Conservation (phyloP, 2,113 vertebrate species). For the Anguilla japonica region DNA sequence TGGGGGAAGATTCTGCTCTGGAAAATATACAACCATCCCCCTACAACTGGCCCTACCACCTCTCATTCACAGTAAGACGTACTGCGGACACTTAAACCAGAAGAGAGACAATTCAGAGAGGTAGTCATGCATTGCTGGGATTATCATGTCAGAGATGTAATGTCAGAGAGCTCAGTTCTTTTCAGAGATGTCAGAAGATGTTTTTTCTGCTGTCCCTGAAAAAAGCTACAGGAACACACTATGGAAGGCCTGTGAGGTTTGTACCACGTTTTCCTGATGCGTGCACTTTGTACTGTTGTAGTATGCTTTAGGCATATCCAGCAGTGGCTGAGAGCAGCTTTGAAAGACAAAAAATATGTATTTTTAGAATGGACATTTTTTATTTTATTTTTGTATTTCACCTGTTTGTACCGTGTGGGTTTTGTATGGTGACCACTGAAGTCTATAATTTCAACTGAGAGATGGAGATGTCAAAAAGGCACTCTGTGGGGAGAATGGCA, state of each 20-base stretch:
- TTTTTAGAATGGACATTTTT: neutral
- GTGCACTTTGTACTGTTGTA: neutral
- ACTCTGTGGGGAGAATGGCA: conserved; percentile 73
- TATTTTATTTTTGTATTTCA: neutral
- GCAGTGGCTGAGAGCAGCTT: neutral
- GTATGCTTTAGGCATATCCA: neutral
- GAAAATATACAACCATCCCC: conserved; percentile 21
- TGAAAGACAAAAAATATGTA: neutral
- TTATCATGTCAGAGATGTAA: conserved; percentile 14
- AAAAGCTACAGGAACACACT: neutral
- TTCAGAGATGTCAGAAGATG: neutral
- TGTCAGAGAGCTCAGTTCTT: neutral
- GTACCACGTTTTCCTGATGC: neutral
- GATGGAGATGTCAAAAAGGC: conserved; percentile 80
- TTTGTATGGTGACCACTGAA: conserved; percentile 3
- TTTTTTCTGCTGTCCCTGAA: neutral
- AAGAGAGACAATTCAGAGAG: conserved; percentile 5
- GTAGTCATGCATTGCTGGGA: neutral
- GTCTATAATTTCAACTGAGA: conserved; percentile 48
- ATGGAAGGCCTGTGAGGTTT: neutral
- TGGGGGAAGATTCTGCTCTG: conserved; percentile 6
- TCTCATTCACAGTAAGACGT: conserved; percentile 14
- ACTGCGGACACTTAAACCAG: neutral
- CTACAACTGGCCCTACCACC: conserved; percentile 11
- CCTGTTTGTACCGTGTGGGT: neutral